These are phyloP conservation scores for Lepidurus apus DNA, from an alignment of 1,140 invertebrate species.

Conservation along the genomic window DNA sequence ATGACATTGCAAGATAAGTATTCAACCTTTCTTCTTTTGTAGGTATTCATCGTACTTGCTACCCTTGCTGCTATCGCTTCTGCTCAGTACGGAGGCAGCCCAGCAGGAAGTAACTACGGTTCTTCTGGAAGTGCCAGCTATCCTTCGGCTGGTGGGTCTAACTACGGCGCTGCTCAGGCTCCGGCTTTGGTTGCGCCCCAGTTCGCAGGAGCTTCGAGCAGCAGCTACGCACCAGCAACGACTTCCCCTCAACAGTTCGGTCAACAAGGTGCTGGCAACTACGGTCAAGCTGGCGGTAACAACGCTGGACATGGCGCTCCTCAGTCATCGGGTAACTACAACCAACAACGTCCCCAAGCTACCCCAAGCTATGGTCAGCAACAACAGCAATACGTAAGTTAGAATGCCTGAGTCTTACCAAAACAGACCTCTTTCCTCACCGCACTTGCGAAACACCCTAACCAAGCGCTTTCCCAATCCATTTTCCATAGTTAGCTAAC, in stretches of 20 bases:
- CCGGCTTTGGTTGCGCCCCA: background rate
- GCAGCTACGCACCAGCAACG: background rate
- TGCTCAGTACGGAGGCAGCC: background rate
- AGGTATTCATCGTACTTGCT: background rate
- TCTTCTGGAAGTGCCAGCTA: background rate
- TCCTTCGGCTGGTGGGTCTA: background rate
- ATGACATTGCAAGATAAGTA: background rate
- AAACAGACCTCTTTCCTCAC: too few species aligned
- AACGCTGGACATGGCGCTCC: too few species aligned
- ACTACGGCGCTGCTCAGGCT: background rate
- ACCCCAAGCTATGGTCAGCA: background rate
- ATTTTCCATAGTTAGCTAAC: too few species aligned
- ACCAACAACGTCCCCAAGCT: background rate
- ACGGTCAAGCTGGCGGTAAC: too few species aligned
- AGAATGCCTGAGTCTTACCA: too few species aligned
- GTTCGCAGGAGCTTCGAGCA: background rate
- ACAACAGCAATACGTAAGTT: background rate
- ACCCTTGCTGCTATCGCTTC: background rate
- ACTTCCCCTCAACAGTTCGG: background rate
- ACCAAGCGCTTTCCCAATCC: too few species aligned
- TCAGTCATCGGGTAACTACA: too few species aligned
- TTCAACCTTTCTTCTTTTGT: background rate
- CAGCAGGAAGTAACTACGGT: background rate
- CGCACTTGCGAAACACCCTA: too few species aligned
- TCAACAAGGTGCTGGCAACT: background rate